Evolutionary conservation across 2,888 invertebrate genomes (phyloP).

Genomic region (Polydrusus pterygomalis): DNA sequence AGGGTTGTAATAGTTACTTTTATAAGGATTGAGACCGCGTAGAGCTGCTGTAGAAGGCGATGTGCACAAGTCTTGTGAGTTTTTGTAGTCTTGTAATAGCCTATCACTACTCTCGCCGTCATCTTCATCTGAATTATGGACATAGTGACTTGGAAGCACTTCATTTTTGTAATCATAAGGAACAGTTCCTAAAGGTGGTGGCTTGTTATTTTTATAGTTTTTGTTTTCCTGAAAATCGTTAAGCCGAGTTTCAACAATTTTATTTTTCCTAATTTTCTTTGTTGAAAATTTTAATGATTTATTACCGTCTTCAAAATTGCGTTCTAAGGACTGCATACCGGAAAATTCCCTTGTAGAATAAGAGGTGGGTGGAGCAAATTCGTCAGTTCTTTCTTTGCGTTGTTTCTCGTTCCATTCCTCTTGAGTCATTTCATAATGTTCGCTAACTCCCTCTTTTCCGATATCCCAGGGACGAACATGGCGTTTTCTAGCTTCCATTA

Average conservation of each 20-base stretch:
- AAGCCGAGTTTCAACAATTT: not conserved
- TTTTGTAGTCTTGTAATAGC: not conserved
- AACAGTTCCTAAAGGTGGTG: too few relatives aligned
- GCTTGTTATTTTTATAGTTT: not conserved
- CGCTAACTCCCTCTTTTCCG: conserved; percentile 79
- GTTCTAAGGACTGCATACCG: conserved; percentile 38
- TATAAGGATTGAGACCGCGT: conserved; percentile 59
- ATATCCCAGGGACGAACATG: conserved; percentile 84
- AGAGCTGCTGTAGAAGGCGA: conserved; percentile 39
- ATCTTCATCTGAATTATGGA: not conserved
- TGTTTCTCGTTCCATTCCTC: conserved; percentile 86
- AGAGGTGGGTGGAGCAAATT: conserved; percentile 83
- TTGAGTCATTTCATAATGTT: conserved; percentile 79
- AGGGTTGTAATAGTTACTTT: conserved; percentile 47
- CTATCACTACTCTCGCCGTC: not conserved
- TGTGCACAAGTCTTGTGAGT: conserved; percentile 2
- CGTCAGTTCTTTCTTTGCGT: conserved; percentile 80
- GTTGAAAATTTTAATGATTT: conserved; percentile 67
- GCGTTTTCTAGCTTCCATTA: conserved; percentile 74
- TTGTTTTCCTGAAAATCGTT: not conserved
- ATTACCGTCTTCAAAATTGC: conserved; percentile 40
- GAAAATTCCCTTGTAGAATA: conserved; percentile 53
- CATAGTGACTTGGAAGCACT: not conserved
- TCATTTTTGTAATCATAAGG: not conserved
- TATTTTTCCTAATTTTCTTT: conserved; percentile 56